Base-by-base conservation (phyloP, 2,113 vertebrate species). In the Bostrychus sinensis region DNA sequence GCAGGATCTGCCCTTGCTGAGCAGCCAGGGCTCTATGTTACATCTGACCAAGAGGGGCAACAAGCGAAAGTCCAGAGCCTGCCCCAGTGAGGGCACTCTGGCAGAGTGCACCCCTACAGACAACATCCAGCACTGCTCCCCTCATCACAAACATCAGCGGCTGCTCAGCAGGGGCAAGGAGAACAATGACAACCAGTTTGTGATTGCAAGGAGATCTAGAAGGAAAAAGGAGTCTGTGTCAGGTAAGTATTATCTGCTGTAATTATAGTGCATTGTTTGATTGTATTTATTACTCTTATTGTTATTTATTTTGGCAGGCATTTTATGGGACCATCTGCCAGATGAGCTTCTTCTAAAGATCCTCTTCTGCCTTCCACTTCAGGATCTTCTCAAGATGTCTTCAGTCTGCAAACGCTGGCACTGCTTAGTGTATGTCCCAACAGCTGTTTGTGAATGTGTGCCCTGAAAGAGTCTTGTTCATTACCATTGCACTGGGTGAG, bases 331-430 rank as follows among this genome's bases (percentile, higher is more conserved):
- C 78, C 81, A 80, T 0, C 89, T 99, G 1, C 96, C 96, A 0
- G 97, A 99, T 3, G 96, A 99, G 75, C 85, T 99, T 48, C 90
- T 99, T 1, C 66, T 98, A 56, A 85, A 87, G 22, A 91, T 98
- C 83, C 89, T 97, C 60, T 88, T 85, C 2, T 92, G 74, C 70
- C 87, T 99, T 1, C 89, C 93, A 3, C 86, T 98, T 42, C 90
- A 72, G 1, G 94, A 98, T 20, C 93, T 99, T 7, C 70, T 98
- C 2, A 89, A 89, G 62, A 89, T 87, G 32, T 92, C 95, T 0
- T 2, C 68, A 0, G 84, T 94, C 13, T 96, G 94, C 81, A 94
- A 87, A 67, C 92, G 94, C 14, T 99, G 96, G 96, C 91, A 91
- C 67, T 55, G 90, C 30, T 87, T 99, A 20, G 91, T 84, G 97